These are phyloP conservation scores for Melanotaenia duboulayi DNA, from an alignment of 2,113 vertebrate genomes.

Conservation along the genomic window DNA sequence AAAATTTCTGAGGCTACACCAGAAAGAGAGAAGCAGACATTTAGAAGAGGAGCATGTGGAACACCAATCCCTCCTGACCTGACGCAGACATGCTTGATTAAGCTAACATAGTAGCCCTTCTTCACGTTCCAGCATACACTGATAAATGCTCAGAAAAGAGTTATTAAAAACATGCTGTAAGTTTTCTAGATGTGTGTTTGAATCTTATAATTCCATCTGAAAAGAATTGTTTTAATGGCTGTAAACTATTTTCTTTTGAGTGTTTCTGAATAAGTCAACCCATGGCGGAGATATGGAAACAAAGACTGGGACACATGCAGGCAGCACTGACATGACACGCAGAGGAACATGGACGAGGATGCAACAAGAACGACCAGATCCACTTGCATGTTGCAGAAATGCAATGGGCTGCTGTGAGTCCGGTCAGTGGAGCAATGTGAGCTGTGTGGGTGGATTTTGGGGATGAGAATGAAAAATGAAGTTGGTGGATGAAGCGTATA, in stretches of 20 bases:
- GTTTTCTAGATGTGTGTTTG: neutral
- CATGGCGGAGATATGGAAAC: constrained; percentile 28
- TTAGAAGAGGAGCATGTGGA: constrained; percentile 12
- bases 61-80: neutral
- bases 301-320: constrained; percentile 71
- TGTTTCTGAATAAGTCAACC: neutral
- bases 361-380: constrained; percentile 34
- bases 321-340: constrained; percentile 20
- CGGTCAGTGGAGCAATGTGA: constrained; percentile 12
- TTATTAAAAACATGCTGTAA: constrained; percentile 24
- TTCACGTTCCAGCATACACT: constrained; percentile 6
- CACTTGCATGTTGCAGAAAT: constrained; percentile 79
- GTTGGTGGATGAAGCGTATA: neutral
- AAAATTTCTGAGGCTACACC: constrained; percentile 63
- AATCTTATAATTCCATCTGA: neutral
- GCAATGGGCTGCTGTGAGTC: constrained; percentile 79
- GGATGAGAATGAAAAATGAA: neutral
- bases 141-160: neutral
- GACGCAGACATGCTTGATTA: neutral
- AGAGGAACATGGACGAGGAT: constrained; percentile 44
- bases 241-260: neutral
- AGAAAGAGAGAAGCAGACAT: constrained; percentile 43
- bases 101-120: neutral
- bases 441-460: neutral
- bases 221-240: neutral